Conservation (phyloP, 2,797 vertebrate species). For the Hemibagrus guttatus region DNA sequence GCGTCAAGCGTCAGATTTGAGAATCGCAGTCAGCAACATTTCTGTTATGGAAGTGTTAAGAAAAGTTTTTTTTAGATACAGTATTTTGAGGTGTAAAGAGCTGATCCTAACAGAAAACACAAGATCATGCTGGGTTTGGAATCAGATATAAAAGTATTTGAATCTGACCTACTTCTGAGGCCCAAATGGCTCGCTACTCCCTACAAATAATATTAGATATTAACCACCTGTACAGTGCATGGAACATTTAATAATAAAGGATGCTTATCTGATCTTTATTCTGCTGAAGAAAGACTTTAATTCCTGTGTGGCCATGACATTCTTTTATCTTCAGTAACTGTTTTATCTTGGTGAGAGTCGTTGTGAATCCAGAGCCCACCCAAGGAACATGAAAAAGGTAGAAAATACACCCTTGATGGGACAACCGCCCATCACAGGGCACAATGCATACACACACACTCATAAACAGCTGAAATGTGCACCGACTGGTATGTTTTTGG, state of each 20-base stretch:
- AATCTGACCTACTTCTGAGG: conserved; percentile 64
- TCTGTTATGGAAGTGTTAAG: background rate
- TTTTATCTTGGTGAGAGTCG: background rate
- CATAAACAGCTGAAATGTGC: background rate
- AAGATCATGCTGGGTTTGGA: background rate
- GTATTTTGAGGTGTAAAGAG: background rate
- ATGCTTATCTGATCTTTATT: background rate
- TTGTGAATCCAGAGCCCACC: background rate
- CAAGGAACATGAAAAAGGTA: background rate
- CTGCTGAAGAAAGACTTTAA: conserved; percentile 68
- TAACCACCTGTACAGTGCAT: background rate
- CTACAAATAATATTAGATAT: background rate
- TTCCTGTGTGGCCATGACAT: conserved; percentile 74
- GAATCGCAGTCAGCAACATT: background rate
- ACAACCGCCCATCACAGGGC: background rate
- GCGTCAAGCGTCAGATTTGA: background rate
- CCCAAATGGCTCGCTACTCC: conserved; percentile 36
- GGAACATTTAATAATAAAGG: background rate
- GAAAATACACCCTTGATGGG: too few relatives aligned
- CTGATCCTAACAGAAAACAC: background rate
- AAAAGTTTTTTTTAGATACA: background rate
- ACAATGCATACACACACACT: background rate
- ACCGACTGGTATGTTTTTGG: background rate
- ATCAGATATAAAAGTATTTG: background rate
- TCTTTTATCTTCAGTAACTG: background rate